Conservation (phyloP, 37 sponge, comb jelly and placozoan species). For the Cliona cf. orientalis region DNA sequence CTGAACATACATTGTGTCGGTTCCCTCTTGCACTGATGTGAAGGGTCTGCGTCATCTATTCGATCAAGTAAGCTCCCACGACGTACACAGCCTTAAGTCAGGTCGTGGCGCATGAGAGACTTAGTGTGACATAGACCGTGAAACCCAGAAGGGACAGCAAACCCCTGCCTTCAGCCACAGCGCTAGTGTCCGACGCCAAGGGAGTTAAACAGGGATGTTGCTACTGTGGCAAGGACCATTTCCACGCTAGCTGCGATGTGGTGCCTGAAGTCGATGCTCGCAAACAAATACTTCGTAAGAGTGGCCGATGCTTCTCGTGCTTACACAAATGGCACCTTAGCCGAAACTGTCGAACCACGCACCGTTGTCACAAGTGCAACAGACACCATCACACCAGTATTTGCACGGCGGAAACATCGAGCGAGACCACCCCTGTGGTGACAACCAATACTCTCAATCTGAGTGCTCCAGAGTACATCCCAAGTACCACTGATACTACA, state of each 20-base stretch:
- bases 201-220: background rate
- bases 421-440: background rate
- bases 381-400: slow-evolving; percentile 18
- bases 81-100: background rate
- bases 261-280: too few species aligned
- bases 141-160: too few species aligned
- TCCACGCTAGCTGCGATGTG: background rate
- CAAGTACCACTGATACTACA: too few species aligned
- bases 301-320: slow-evolving; percentile 4
- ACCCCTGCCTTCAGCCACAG: too few species aligned
- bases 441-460: slow-evolving; percentile 2
- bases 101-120: slow-evolving; percentile 22
- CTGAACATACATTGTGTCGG: slow-evolving; percentile 6
- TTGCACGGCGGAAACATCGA: background rate
- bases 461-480: slow-evolving; percentile 29
- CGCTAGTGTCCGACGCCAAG: background rate
- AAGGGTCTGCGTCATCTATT: slow-evolving; percentile 1
- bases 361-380: slow-evolving; percentile 20
- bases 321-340: slow-evolving; percentile 29
- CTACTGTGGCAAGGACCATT: slow-evolving; percentile 9
- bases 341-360: slow-evolving; percentile 12
- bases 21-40: background rate
- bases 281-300: too few species aligned
- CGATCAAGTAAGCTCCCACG: background rate
- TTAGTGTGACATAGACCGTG: background rate